These are phyloP conservation scores for Drosophila bocqueti DNA, from an alignment of 1,140 invertebrate species.

Conservation along the genomic window DNA sequence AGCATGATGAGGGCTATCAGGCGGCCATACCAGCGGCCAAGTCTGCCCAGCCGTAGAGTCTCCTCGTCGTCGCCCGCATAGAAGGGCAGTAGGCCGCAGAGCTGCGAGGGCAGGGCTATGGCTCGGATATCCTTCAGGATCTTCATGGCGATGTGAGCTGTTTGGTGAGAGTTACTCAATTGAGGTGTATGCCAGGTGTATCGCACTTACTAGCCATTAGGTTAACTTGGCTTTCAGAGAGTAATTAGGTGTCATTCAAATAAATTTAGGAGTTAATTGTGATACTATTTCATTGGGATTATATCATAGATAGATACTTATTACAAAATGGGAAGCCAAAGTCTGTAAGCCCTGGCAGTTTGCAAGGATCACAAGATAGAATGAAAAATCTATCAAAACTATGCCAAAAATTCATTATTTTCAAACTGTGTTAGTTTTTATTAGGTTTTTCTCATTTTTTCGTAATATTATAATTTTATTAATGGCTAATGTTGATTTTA, in stretches of 20 bases:
- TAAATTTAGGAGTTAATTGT: background rate
- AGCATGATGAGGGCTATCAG: slow-evolving; percentile 33
- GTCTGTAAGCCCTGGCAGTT: too few species aligned
- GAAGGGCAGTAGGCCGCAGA: slow-evolving; percentile 53
- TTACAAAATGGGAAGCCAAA: background rate
- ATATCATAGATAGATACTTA: background rate
- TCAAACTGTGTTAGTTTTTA: too few species aligned
- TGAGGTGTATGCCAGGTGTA: background rate
- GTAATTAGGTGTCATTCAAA: background rate
- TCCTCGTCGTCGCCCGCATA: slow-evolving; percentile 43
- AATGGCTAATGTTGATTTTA: too few species aligned
- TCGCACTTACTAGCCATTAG: background rate
- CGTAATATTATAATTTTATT: too few species aligned
- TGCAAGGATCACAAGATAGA: too few species aligned
- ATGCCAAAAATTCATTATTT: too few species aligned
- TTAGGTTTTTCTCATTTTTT: too few species aligned
- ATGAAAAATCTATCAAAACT: too few species aligned
- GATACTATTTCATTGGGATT: background rate
- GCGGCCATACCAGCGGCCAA: slow-evolving; percentile 49
- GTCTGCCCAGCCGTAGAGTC: slow-evolving; percentile 20
- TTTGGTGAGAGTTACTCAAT: background rate
- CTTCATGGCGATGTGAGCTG: slow-evolving; percentile 35
- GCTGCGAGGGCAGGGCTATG: slow-evolving; percentile 41
- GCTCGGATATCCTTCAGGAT: slow-evolving; percentile 44
- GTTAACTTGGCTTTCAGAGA: background rate